phyloP scores from a whole-genome alignment of 2,797 vertebrate genomes.

The Amblyraja radiata region DNA sequence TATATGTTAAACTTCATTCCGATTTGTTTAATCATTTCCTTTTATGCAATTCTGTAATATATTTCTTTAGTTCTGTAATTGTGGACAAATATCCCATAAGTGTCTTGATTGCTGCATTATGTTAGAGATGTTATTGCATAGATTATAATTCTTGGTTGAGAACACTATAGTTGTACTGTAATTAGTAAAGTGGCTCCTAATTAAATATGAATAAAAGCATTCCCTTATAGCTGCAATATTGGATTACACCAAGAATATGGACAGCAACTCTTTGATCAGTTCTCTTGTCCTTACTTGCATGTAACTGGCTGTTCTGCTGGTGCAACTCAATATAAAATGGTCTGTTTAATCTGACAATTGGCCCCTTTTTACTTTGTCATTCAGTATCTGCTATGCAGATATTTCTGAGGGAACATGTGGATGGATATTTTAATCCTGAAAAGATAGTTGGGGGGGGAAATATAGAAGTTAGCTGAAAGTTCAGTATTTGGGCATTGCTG shows the following conservation, averaged over 20 bases:
- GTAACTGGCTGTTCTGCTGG: neutral
- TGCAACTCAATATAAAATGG: neutral
- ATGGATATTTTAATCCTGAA: neutral
- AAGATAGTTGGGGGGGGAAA: neutral
- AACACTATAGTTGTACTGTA: neutral
- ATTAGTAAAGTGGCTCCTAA: neutral
- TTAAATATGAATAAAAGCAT: neutral
- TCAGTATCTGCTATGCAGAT: too few species aligned
- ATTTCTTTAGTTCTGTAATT: neutral
- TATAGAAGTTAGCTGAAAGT: neutral
- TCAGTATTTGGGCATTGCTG: neutral
- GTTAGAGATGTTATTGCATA: neutral
- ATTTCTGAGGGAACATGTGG: neutral
- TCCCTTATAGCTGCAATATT: too few species aligned
- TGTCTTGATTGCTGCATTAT: neutral
- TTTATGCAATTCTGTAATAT: conserved; percentile 18
- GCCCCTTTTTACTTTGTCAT: too few species aligned
- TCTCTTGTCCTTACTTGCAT: neutral
- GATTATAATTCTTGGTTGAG: neutral
- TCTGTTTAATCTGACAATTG: neutral
- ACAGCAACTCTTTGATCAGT: neutral
- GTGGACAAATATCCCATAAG: neutral
- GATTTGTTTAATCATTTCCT: neutral
- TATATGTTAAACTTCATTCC: neutral
- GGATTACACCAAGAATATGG: neutral